A percentile compares a stretch with the other conserved stretches of the same genome.
Conservation (phyloP, 2,888 invertebrate genomes). For the Oscheius sp. region DNA sequence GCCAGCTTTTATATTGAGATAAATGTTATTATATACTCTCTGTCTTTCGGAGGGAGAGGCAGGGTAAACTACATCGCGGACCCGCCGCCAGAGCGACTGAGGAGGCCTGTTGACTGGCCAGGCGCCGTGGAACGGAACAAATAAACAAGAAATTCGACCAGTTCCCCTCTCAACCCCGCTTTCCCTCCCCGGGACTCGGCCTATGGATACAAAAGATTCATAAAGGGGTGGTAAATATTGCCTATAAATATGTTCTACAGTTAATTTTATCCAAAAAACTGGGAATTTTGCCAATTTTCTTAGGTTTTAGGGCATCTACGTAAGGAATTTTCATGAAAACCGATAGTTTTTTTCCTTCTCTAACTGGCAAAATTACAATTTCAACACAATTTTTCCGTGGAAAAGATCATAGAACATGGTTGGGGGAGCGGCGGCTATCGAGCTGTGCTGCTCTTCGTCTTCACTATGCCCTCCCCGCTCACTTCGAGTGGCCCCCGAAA, state of each 20-base stretch:
- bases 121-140: slow-evolving; percentile 34
- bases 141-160: slow-evolving; percentile 38
- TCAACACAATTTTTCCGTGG: too few species aligned
- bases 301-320: too few species aligned
- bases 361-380: too few species aligned
- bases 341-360: too few species aligned
- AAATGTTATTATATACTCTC: too few species aligned
- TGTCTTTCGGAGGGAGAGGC: too few species aligned
- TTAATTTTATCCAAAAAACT: too few species aligned
- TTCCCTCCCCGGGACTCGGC: neutral
- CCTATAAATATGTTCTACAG: neutral
- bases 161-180: slow-evolving; percentile 11
- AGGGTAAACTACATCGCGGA: slow-evolving; percentile 18
- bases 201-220: too few species aligned
- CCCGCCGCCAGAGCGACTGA: too few species aligned
- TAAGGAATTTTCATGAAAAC: too few species aligned
- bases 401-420: neutral
- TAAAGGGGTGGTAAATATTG: neutral
- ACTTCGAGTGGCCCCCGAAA: slow-evolving; percentile 14
- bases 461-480: neutral
- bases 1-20: too few species aligned
- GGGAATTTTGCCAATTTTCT: too few species aligned
- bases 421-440: slow-evolving; percentile 10
- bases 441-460: slow-evolving; percentile 6
- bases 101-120: slow-evolving; percentile 17